A percentile compares a stretch with the other conserved stretches of the same genome.
Conservation (phyloP, 2,113 vertebrate species). For the Columba janthina region DNA sequence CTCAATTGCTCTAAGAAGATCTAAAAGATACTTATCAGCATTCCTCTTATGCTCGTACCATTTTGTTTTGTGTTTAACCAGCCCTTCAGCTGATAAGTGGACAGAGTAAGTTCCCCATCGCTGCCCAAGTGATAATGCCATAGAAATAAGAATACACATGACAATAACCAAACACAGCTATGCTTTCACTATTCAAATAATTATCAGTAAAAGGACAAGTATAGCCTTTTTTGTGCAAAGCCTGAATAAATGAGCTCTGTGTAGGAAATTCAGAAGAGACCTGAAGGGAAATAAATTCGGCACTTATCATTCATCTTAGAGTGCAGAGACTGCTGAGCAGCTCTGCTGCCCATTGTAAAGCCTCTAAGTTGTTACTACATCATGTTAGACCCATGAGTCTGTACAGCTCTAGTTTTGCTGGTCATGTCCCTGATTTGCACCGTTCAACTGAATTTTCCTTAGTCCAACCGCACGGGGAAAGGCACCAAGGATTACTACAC, state of each 20-base stretch:
- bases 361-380: not conserved
- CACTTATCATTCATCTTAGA: not conserved
- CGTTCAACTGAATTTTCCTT: not conserved
- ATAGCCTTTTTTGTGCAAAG: not conserved
- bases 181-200: not conserved
- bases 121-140: not conserved
- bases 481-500: not conserved
- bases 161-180: not conserved
- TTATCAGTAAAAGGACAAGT: not conserved
- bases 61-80: not conserved
- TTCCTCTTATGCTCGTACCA: not conserved
- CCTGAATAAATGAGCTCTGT: not conserved
- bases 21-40: not conserved
- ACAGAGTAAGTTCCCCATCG: not conserved
- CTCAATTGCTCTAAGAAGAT: not conserved
- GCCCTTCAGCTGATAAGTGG: not conserved
- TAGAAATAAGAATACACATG: not conserved
- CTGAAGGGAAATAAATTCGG: slow-evolving; percentile 14
- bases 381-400: not conserved
- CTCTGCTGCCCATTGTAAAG: not conserved
- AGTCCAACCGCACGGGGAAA: not conserved
- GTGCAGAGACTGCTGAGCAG: not conserved
- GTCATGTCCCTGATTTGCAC: not conserved
- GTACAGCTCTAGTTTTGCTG: not conserved
- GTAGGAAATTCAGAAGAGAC: slow-evolving; percentile 13